These are phyloP conservation scores for Tetanocera ferruginea DNA, from an alignment of 2,888 invertebrate species.

Conservation along the genomic window DNA sequence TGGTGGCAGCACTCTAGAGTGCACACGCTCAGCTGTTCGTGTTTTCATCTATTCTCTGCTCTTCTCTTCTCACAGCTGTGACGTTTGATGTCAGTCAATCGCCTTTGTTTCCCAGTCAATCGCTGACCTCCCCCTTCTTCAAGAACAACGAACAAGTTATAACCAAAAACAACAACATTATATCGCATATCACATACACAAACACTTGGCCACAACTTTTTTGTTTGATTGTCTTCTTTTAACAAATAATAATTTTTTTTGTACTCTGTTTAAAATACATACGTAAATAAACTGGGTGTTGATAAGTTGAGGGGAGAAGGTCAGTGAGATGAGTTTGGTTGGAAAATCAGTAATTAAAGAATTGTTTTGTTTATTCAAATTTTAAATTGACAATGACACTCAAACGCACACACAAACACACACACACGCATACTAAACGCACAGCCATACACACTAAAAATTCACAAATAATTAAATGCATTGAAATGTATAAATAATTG, in stretches of 20 bases:
- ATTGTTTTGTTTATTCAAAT: too few species aligned
- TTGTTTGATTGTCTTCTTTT: not conserved
- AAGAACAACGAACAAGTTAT: not conserved
- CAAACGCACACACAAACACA: too few species aligned
- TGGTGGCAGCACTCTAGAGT: conserved; percentile 1
- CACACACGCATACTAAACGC: too few species aligned
- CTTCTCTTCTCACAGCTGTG: not conserved
- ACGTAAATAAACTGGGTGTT: too few species aligned
- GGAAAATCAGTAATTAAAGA: too few species aligned
- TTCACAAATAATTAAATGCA: too few species aligned
- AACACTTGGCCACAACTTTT: not conserved
- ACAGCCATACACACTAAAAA: too few species aligned
- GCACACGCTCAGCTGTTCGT: conserved; percentile 31
- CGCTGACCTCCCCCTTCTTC: conserved; percentile 6
- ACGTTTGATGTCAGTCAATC: conserved; percentile 21
- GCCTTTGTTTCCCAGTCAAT: conserved; percentile 29
- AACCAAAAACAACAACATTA: conserved; percentile 17
- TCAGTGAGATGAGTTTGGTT: too few species aligned
- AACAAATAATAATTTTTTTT: conserved; percentile 2
- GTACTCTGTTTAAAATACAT: not conserved
- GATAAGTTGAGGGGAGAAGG: too few species aligned
- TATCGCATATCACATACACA: not conserved
- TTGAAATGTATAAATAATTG: too few species aligned
- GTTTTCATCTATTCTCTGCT: not conserved
- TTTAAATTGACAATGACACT: too few species aligned